Conservation (phyloP, 2,113 vertebrate species). For the Gambusia affinis region DNA sequence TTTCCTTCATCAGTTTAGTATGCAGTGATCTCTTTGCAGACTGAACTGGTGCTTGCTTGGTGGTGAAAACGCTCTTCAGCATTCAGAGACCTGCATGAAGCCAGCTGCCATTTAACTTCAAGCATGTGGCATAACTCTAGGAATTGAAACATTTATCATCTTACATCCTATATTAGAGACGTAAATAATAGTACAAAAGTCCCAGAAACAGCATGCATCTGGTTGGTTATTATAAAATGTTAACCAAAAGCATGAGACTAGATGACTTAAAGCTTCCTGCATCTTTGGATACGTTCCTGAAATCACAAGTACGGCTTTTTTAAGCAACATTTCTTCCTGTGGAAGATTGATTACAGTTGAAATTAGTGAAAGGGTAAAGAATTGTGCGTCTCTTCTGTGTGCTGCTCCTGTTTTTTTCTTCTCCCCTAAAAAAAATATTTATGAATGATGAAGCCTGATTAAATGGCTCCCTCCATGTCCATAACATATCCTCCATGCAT, state of each 20-base stretch:
- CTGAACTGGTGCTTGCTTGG: neutral
- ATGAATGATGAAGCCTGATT: slow-evolving; percentile 4
- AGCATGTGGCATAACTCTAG: slow-evolving; percentile 34
- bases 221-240: slow-evolving; percentile 27
- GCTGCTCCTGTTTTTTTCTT: slow-evolving; percentile 9
- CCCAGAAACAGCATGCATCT: slow-evolving; percentile 43
- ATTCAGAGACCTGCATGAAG: slow-evolving; percentile 44
- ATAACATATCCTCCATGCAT: slow-evolving; percentile 27
- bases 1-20: slow-evolving; percentile 1
- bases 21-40: slow-evolving; percentile 3
- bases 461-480: slow-evolving; percentile 21
- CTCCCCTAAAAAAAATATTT: neutral
- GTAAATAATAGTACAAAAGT: neutral
- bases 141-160: neutral
- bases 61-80: neutral
- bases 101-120: slow-evolving; percentile 16
- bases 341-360: slow-evolving; percentile 71
- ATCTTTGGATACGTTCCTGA: slow-evolving; percentile 21
- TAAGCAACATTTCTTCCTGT: slow-evolving; percentile 74
- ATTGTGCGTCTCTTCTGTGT: slow-evolving; percentile 33
- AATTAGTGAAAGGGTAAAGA: slow-evolving; percentile 29
- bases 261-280: slow-evolving; percentile 34
- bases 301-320: slow-evolving; percentile 14
- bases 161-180: slow-evolving; percentile 2
- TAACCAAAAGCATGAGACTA: slow-evolving; percentile 45